These are phyloP conservation scores for Listrodromus nycthemerus DNA, from an alignment of 2,888 invertebrate genomes.

Conservation along the genomic window DNA sequence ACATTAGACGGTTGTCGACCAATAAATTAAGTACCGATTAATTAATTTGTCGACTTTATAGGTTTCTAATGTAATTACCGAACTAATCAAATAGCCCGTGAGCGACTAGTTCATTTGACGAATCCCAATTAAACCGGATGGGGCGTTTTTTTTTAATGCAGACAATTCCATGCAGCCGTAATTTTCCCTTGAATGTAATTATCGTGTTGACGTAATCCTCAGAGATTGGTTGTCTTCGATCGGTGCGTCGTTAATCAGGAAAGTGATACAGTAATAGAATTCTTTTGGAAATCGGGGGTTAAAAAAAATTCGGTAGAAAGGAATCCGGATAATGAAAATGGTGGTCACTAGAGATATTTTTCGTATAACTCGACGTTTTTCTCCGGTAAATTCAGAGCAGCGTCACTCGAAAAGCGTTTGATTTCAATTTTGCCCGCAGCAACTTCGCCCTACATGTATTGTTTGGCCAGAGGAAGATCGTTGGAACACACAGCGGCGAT, in stretches of 20 bases:
- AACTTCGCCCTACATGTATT: slow-evolving; percentile 12
- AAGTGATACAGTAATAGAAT: not conserved
- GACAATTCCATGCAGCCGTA: no score
- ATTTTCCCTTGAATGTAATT: not conserved
- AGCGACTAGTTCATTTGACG: no score
- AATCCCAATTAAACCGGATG: no score
- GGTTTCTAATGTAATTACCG: no score
- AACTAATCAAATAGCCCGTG: no score
- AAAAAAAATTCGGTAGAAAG: not conserved
- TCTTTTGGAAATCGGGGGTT: not conserved
- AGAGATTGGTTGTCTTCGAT: no score
- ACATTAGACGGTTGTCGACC: not conserved
- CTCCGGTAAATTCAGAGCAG: not conserved
- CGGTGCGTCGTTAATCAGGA: no score
- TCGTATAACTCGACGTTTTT: not conserved
- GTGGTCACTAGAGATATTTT: not conserved
- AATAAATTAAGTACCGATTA: no score
- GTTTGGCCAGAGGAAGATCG: not conserved
- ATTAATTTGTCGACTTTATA: no score
- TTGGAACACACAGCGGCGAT: slow-evolving; percentile 41
- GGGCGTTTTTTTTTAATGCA: no score
- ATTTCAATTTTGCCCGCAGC: not conserved
- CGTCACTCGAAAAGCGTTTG: not conserved
- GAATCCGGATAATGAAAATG: not conserved
- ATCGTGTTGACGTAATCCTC: no score